These are phyloP conservation scores for Pachydiplax longipennis DNA, from an alignment of 2,888 invertebrate genomes.

Conservation along the genomic window DNA sequence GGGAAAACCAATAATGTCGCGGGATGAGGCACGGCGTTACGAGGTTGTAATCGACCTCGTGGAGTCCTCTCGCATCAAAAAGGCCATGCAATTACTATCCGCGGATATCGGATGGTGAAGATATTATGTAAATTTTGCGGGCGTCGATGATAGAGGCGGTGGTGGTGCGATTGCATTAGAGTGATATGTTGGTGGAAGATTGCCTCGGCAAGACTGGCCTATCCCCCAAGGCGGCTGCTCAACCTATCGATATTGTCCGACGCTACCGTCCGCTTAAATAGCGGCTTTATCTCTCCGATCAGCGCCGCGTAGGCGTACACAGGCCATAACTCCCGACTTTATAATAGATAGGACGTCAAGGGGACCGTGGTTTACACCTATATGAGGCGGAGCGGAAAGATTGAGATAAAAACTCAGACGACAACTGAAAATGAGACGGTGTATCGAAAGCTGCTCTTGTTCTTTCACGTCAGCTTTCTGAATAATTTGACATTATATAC, in stretches of 20 bases:
- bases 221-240: not conserved
- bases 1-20: no score
- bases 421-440: not conserved
- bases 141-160: not conserved
- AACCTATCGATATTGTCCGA: conserved; percentile 16
- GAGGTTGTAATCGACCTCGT: not conserved
- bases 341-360: not conserved
- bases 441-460: not conserved
- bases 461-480: no score
- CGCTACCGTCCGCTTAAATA: conserved; percentile 17
- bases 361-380: not conserved
- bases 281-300: conserved; percentile 28
- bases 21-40: no score
- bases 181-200: conserved; percentile 2
- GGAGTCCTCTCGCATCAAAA: not conserved
- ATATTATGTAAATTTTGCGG: conserved; percentile 21
- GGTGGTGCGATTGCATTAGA: conserved; percentile 13
- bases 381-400: no score
- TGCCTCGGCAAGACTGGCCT: not conserved
- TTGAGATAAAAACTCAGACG: not conserved
- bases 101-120: not conserved
- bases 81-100: not conserved
- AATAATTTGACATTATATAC: no score
- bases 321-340: not conserved
- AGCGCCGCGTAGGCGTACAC: not conserved